Conservation (phyloP, 2,113 vertebrate species). For the Notothenia coriiceps region DNA sequence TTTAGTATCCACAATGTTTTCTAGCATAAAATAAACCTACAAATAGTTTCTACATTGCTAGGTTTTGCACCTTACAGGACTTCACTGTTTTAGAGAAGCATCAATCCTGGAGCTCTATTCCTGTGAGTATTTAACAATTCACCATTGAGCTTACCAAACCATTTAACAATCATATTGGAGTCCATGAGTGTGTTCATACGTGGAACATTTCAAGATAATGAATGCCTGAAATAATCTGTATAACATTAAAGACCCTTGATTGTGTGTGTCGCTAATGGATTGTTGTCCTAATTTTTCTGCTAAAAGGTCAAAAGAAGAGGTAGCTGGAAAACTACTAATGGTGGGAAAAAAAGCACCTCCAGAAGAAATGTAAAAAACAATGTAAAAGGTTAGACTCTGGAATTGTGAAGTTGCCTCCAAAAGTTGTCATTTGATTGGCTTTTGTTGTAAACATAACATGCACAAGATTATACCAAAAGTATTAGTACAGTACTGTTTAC, state of each 20-base stretch:
- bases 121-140: constrained; percentile 3
- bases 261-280: background rate
- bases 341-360: too few relatives aligned
- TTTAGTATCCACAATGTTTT: background rate
- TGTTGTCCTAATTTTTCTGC: too few relatives aligned
- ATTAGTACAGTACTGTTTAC: too few relatives aligned
- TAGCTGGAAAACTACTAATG: too few relatives aligned
- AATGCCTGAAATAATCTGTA: background rate
- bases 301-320: too few relatives aligned
- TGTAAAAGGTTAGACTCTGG: too few relatives aligned
- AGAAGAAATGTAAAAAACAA: too few relatives aligned
- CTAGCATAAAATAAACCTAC: background rate
- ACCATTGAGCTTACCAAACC: background rate
- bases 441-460: too few relatives aligned
- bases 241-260: background rate
- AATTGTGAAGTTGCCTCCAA: too few relatives aligned
- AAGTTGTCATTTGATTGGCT: too few relatives aligned
- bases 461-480: too few relatives aligned
- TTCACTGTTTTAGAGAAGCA: background rate
- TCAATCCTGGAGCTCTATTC: constrained; percentile 1
- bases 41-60: constrained; percentile 6
- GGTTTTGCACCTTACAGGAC: background rate
- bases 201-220: background rate
- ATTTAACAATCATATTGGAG: too few relatives aligned
- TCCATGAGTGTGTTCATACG: background rate